Percentiles rank a stretch among this genome's conserved stretches.
These are phyloP conservation scores for Mustelus asterias DNA, from an alignment of 2,113 vertebrate genomes.

Conservation along the genomic window DNA sequence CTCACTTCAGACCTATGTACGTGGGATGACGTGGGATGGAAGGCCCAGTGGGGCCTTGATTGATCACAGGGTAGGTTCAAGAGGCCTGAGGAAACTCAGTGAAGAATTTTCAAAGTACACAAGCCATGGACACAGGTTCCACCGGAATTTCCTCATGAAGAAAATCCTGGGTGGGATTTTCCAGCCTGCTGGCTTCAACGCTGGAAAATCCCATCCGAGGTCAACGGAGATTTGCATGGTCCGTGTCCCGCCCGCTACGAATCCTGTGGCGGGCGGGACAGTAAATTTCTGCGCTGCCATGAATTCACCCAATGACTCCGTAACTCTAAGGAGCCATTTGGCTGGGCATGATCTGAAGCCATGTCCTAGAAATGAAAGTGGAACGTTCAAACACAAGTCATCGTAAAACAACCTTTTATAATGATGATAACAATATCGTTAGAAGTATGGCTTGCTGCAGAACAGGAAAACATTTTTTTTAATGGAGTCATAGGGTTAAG, in stretches of 20 bases:
- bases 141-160: neutral
- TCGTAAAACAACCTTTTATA: slow-evolving; percentile 19
- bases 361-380: neutral
- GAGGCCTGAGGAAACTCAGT: neutral
- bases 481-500: slow-evolving; percentile 23
- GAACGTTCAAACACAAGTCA: neutral
- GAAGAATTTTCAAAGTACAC: neutral
- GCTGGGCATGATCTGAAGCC: neutral
- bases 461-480: slow-evolving; percentile 19
- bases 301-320: no score
- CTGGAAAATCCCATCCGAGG: no score
- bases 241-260: no score
- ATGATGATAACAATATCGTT: slow-evolving; percentile 7
- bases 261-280: no score
- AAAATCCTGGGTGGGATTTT: no score
- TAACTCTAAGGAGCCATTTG: neutral
- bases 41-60: neutral
- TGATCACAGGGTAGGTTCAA: neutral
- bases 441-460: neutral
- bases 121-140: neutral
- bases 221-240: no score
- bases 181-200: no score
- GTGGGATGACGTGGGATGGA: no score
- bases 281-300: neutral
- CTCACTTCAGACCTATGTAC: neutral